Percentiles rank a stretch among this genome's conserved stretches.
These are phyloP conservation scores for Agriopis marginaria DNA, from an alignment of 2,888 invertebrate genomes.

Conservation along the genomic window DNA sequence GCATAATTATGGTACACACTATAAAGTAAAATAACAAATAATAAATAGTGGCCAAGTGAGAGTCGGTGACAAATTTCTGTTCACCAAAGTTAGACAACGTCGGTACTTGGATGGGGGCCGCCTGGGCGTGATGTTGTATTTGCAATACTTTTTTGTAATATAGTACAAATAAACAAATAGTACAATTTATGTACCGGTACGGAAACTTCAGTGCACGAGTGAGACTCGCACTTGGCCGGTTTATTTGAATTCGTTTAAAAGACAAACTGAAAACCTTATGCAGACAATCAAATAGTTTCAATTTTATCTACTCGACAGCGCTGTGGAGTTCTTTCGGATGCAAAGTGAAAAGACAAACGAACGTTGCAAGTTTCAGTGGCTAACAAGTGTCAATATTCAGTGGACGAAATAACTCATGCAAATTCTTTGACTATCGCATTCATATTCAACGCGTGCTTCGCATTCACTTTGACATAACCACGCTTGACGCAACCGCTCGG, in stretches of 20 bases:
- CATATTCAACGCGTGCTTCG: constrained; percentile 5
- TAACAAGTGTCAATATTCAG: constrained; percentile 21
- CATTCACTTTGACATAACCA: constrained; percentile 11
- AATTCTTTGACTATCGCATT: constrained; percentile 5
- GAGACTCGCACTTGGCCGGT: not conserved
- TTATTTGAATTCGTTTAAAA: not conserved
- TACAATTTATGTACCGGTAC: too few species aligned
- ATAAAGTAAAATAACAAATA: too few species aligned
- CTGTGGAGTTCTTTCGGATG: not conserved
- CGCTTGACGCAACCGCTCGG: not conserved
- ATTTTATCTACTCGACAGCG: not conserved
- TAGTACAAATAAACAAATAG: too few species aligned
- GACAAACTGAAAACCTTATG: not conserved
- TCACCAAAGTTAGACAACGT: too few species aligned
- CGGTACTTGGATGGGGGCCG: too few species aligned
- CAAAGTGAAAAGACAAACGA: constrained; percentile 12
- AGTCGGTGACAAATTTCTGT: too few species aligned
- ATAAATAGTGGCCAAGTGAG: too few species aligned
- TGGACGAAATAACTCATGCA: constrained; percentile 10
- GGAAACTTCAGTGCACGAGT: too few species aligned
- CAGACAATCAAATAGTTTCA: not conserved
- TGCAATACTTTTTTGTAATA: too few species aligned
- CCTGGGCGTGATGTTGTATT: too few species aligned
- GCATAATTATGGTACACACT: too few species aligned
- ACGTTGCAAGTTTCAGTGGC: constrained; percentile 3